phyloP scores from a whole-genome alignment of 2,797 vertebrate species.

The Alca torda region DNA sequence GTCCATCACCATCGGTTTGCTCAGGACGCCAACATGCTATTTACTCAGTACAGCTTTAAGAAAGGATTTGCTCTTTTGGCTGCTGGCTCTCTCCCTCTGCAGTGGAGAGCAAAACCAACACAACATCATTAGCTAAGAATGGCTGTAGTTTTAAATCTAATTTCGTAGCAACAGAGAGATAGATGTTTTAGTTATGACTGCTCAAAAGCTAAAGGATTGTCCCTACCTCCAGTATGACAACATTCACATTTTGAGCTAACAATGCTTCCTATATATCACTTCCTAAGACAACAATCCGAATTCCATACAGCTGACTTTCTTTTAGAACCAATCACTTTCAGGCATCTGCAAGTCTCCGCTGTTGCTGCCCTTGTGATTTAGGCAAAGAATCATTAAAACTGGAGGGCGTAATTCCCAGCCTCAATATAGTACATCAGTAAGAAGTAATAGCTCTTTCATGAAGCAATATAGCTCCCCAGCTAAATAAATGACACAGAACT shows the following conservation, averaged over 20 bases:
- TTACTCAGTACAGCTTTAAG: background rate
- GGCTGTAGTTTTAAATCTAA: background rate
- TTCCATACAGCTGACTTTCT: background rate
- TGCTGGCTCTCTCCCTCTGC: constrained; percentile 16
- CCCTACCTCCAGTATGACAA: background rate
- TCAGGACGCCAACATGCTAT: background rate
- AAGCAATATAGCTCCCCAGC: constrained; percentile 29
- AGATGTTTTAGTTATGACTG: background rate
- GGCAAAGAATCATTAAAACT: constrained; percentile 30
- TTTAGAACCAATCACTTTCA: background rate
- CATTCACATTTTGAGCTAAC: background rate
- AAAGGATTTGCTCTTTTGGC: constrained; percentile 33
- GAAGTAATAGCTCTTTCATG: constrained; percentile 35
- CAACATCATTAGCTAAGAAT: background rate
- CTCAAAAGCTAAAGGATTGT: background rate
- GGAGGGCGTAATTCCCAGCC: constrained; percentile 30
- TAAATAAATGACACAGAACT: background rate
- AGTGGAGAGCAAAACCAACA: constrained; percentile 20
- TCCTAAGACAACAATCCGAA: background rate
- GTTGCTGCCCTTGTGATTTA: constrained; percentile 27
- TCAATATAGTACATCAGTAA: background rate
- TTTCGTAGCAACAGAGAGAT: constrained; percentile 14
- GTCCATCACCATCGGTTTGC: background rate
- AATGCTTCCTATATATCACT: background rate
- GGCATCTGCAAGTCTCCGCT: constrained; percentile 5